Conservation (phyloP, 2,113 vertebrate genomes). For the Oreochromis niloticus region DNA sequence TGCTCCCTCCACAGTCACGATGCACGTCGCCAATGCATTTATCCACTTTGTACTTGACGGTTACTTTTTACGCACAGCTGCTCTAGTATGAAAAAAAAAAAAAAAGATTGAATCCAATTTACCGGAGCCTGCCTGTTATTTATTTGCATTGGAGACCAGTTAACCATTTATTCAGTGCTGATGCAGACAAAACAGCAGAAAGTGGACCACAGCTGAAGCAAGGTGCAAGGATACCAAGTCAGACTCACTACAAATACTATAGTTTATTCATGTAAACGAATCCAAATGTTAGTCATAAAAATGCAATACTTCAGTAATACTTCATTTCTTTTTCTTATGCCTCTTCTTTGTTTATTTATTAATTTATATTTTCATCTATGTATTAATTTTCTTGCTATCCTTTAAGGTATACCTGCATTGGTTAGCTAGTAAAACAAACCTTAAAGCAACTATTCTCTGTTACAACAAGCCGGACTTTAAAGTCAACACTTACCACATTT, state of each 20-base stretch:
- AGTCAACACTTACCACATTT: background rate
- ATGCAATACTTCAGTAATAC: background rate
- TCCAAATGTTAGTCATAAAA: background rate
- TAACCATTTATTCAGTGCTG: background rate
- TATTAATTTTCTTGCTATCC: background rate
- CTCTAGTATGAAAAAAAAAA: background rate
- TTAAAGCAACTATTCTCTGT: background rate
- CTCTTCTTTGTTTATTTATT: background rate
- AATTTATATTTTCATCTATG: background rate
- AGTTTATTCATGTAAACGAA: background rate
- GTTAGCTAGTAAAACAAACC: background rate
- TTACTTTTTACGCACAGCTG: background rate
- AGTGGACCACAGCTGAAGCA: background rate
- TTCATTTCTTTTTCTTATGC: background rate
- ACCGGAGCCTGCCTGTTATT: background rate
- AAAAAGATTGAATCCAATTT: background rate
- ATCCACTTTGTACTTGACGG: background rate
- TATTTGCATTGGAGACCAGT: background rate
- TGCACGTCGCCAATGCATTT: background rate
- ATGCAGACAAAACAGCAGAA: background rate
- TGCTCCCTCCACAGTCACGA: slow-evolving; percentile 14
- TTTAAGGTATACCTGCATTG: background rate
- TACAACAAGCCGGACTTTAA: background rate
- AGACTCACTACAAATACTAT: background rate
- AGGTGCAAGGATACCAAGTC: background rate